Base-by-base conservation (phyloP, 2,888 invertebrate genomes). In the Odontomyia ornata region DNA sequence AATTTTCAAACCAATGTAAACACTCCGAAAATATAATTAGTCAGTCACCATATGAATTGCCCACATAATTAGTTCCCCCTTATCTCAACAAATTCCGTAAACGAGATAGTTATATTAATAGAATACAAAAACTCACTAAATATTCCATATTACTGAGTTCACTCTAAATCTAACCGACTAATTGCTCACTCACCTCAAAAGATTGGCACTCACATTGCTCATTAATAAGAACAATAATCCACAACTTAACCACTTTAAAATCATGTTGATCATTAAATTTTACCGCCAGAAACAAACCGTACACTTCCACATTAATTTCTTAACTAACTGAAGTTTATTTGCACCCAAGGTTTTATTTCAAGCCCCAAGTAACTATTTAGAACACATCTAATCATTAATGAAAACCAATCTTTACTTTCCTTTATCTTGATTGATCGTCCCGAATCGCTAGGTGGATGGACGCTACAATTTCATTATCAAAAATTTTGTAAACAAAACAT, bases 361-460 rank as follows among this genome's bases (percentile, higher is more conserved):
- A 2, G 18, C 13, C 62, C 30, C 5, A 36, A 18, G 28, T 27
- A 13, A 56, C 18, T n/a, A 56, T 56, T n/a, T 56, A 18, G 18
- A 56, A 18, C 56, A 56, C 18, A 56, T 18, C 56, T 56, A 56
- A 56, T 56, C 56, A 7, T 7, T 0, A n/a, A 56, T 56, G 0
- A 56, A 13, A 43, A 7, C 18, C 13, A 18, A n/a, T n/a, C n/a
- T n/a, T n/a, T n/a, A n/a, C 18, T 56, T 30, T 25, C 25, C 15
- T 18, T 27, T 72, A 72, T 72, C 72, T 56, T 72, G 72, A 72
- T 72, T 56, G 72, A 72, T 72, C 72, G 46, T 56, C 28, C 30
- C 30, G 46, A 2, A 23, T 15, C n/a, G n/a, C 3, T 64, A 5
- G 18, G 13, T n/a, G n/a, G 11, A 25, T 25, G 25, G 60, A 60